phyloP scores from a whole-genome alignment of 2,888 invertebrate genomes.

The Piscicola geometra region DNA sequence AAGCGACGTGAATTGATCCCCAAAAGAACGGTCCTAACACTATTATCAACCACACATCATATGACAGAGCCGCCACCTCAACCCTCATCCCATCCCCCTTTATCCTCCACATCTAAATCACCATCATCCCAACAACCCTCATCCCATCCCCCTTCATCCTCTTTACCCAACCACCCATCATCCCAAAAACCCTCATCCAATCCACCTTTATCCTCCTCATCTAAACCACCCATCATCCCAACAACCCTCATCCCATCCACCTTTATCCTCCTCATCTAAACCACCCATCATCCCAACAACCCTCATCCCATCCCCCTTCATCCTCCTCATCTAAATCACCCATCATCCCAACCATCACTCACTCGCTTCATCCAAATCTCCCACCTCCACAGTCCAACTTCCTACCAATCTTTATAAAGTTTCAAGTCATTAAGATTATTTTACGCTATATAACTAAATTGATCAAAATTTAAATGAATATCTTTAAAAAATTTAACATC shows the following conservation, averaged over 20 bases:
- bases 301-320: not conserved
- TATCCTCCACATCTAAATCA: not conserved
- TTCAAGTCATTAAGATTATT: too few species aligned
- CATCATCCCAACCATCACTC: constrained; percentile 10
- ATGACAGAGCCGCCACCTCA: not conserved
- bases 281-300: not conserved
- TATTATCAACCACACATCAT: not conserved
- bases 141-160: not conserved
- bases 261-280: not conserved
- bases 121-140: not conserved
- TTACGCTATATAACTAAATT: too few species aligned
- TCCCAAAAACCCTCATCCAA: not conserved
- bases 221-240: not conserved
- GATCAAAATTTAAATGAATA: too few species aligned
- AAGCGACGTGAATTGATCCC: too few species aligned
- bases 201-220: not conserved
- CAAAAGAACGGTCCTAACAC: too few species aligned
- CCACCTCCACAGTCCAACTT: constrained; percentile 91
- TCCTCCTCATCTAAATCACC: not conserved
- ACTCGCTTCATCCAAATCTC: constrained; percentile 86
- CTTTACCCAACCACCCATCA: not conserved
- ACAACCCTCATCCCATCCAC: not conserved
- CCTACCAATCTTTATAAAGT: constrained; percentile 65
- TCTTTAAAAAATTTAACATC: too few species aligned
- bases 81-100: not conserved